Evolutionary conservation across 2,113 vertebrate genomes (phyloP), one percentile per base, ranked within the genome.

Genomic region (Meles meles): DNA sequence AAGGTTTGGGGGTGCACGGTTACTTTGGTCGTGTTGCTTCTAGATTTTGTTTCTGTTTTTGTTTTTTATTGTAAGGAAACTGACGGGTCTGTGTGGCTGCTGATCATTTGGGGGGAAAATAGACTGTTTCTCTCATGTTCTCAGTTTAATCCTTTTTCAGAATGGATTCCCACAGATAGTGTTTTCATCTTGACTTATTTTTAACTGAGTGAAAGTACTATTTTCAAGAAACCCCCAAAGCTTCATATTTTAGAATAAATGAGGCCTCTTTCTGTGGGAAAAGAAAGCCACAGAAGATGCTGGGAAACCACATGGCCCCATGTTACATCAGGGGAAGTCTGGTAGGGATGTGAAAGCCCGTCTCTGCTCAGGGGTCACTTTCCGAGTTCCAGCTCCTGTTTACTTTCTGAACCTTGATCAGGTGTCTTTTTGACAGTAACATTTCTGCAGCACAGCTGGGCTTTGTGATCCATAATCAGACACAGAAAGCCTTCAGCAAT

Each of bases 401-500:
- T 96, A 72, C 57, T 97, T 97, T 82, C n/a, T n/a, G 59, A 95
- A 94, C 44, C 90, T 93, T 92, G 96, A 96, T 96, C 97, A 84
- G 93, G 37, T 1, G 74, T 97, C 34, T 10, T 97, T 88, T 84
- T 97, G 94, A 96, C 92, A 67, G 0, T 67, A 57, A 88, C 5
- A 27, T 90, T 98, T 98, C 94, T 97, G 87, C 81, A 95, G 25
- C 72, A 88, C 96, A 82, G 90, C 91, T 90, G 71, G 89, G 55
- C 93, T 97, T 93, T 52, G 85, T 83, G 94, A 97, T 89, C 88
- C 82, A 72, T 97, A 98, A 97, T 98, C 87, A 97, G 96, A 90
- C n/a, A 34, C 84, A 98, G 97, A 95, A 96, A 49, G 23, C 83
- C 94, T 97, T 95, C 80, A 86, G 83, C 44, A 47, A 11, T 59